Evolutionary conservation across 2,888 invertebrate genomes (phyloP).

Genomic region (Nymphalis urticae): DNA sequence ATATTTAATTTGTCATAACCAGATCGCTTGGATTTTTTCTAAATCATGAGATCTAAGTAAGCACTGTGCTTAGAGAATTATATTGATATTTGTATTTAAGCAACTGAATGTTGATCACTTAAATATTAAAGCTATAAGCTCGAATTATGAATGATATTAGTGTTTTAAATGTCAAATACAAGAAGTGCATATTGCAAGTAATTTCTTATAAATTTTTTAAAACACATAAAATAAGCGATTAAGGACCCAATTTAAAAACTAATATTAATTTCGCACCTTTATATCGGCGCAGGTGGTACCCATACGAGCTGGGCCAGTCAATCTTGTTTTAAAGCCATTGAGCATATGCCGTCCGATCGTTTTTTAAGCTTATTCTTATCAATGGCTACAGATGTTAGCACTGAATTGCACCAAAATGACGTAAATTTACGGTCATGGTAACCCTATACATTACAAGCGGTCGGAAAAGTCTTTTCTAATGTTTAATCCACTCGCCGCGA

Average conservation of each 20-base stretch:
- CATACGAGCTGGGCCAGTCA: slow-evolving; percentile 34
- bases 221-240: slow-evolving; percentile 15
- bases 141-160: background rate
- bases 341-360: slow-evolving; percentile 19
- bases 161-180: background rate
- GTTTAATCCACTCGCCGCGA: slow-evolving; percentile 63
- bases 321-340: slow-evolving; percentile 31
- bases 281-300: slow-evolving; percentile 41
- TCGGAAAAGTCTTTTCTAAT: slow-evolving; percentile 51
- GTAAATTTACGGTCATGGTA: slow-evolving; percentile 18
- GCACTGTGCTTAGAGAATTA: background rate
- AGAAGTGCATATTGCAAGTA: slow-evolving; percentile 2
- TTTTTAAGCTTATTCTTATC: slow-evolving; percentile 26
- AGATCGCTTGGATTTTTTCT: no score
- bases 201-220: slow-evolving; percentile 16
- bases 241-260: slow-evolving; percentile 28
- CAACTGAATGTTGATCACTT: background rate
- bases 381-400: slow-evolving; percentile 19
- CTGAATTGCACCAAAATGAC: slow-evolving; percentile 29
- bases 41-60: background rate
- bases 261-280: slow-evolving; percentile 41
- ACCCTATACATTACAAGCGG: slow-evolving; percentile 29
- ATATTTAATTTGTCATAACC: no score
- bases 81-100: background rate
- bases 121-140: background rate